Evolutionary conservation across 2,113 vertebrate genomes (phyloP), one percentile per base, ranked within the genome.

Genomic region (Haplochromis vanheusdeni): DNA sequence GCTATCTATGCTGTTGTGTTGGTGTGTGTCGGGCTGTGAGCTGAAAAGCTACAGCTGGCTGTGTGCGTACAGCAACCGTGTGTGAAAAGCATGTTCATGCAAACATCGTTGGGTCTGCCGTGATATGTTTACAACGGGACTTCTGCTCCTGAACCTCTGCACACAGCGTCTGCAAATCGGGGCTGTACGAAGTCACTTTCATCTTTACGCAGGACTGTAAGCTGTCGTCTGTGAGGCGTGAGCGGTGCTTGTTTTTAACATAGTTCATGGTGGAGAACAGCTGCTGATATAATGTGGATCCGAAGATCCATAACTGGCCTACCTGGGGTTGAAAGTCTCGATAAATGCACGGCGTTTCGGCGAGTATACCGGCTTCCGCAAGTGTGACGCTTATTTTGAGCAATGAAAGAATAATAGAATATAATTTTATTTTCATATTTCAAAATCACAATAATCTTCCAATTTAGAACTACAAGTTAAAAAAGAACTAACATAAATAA

Each of bases 281-380:
- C 4, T 8, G 7, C 45, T 0, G 45, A 47, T 0, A 47, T 47
- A 47, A 47, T 47, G 16, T 47, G 45, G 45, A 17, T 47, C 16
- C 2, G 7, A 17, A 17, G 45, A 49, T 49, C 45, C 17, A 19
- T 5, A 19, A 5, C 0, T 49, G 4, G 47, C 47, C 47, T 51
- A 2, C 47, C 17, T 19, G 47, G 7, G 17, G 2, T 9, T 0
- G 2, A 51, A 9, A 51, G 49, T 51, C 49, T 51, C 2, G 8
- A 9, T n/a, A n/a, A 51, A 51, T 1, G 49, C 17, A 51, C 17
- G 49, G 8, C 17, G 3, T 51, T 0, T n/a, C 17, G 5, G 17
- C 5, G 17, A 1, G 5, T 2, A 52, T 0, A 52, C 49, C 5
- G 9, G 5, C 19, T 10, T 51, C 19, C 0, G 2, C 5, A 0